Conservation (phyloP, 2,888 invertebrate genomes). For the Frankliniella fusca region DNA sequence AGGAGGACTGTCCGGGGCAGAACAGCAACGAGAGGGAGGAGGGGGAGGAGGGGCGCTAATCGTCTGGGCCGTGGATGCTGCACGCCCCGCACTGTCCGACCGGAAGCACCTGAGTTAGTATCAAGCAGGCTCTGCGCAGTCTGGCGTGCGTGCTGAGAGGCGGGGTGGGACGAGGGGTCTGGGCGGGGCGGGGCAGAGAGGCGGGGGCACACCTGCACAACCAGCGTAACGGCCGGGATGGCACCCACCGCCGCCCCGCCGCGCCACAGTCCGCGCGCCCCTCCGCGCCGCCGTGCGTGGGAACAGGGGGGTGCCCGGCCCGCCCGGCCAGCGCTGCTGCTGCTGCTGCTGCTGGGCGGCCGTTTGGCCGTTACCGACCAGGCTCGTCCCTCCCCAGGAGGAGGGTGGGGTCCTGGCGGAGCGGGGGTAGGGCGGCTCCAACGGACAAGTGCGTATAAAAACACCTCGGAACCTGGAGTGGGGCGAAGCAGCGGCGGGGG, state of each 20-base stretch:
- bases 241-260: background rate
- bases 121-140: background rate
- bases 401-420: background rate
- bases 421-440: too few species aligned
- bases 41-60: background rate
- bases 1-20: too few species aligned
- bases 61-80: background rate
- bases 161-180: background rate
- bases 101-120: slow-evolving; percentile 21
- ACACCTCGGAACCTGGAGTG: too few species aligned
- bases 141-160: background rate
- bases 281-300: background rate
- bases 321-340: background rate
- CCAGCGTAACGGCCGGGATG: slow-evolving; percentile 3
- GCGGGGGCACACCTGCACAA: background rate
- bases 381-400: background rate
- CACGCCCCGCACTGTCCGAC: background rate
- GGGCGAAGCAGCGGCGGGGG: too few species aligned
- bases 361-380: background rate
- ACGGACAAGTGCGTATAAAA: too few species aligned
- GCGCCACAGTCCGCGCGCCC: background rate
- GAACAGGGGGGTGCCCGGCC: background rate
- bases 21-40: background rate
- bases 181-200: background rate
- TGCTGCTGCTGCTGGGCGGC: too few species aligned